Percentiles rank a stretch among this genome's conserved stretches.
Evolutionary conservation across 1,140 invertebrate species (phyloP).

Genomic region (Lerema accius): DNA sequence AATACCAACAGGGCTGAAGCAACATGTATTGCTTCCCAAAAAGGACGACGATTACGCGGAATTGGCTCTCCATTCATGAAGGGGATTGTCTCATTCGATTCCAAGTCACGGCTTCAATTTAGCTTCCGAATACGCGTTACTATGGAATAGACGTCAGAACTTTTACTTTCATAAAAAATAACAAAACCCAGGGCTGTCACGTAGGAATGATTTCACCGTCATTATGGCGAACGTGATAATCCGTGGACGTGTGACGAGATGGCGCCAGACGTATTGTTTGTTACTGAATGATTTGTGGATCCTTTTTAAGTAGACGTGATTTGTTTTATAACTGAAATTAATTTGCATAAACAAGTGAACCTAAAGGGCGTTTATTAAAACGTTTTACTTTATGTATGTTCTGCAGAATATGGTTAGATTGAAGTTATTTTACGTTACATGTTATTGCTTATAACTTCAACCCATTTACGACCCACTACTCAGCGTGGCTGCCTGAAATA

Average conservation of each 20-base stretch:
- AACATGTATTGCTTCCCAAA: constrained; percentile 19
- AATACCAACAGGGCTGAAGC: constrained; percentile 17
- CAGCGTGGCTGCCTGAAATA: no score
- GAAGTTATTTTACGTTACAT: no score
- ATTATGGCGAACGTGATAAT: constrained; percentile 73
- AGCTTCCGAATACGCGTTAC: constrained; percentile 61
- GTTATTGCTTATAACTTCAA: no score
- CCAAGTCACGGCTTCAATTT: constrained; percentile 52
- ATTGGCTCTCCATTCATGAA: constrained; percentile 31
- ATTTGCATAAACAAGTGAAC: no score
- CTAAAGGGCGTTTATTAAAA: no score
- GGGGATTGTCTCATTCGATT: constrained; percentile 37
- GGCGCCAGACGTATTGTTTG: constrained; percentile 69
- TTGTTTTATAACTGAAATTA: constrained; percentile 35
- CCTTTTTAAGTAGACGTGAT: constrained; percentile 47
- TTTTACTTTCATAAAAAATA: constrained; percentile 66
- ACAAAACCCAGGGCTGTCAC: constrained; percentile 52
- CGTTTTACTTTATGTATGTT: no score
- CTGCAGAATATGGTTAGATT: no score
- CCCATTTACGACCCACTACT: no score
- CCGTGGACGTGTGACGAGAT: constrained; percentile 47
- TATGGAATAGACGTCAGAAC: constrained; percentile 55
- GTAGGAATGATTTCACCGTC: constrained; percentile 70
- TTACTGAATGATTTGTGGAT: constrained; percentile 35
- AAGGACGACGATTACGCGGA: constrained; percentile 27